Base-by-base conservation (phyloP, 2,113 vertebrate species). In the Sciurus niger region DNA sequence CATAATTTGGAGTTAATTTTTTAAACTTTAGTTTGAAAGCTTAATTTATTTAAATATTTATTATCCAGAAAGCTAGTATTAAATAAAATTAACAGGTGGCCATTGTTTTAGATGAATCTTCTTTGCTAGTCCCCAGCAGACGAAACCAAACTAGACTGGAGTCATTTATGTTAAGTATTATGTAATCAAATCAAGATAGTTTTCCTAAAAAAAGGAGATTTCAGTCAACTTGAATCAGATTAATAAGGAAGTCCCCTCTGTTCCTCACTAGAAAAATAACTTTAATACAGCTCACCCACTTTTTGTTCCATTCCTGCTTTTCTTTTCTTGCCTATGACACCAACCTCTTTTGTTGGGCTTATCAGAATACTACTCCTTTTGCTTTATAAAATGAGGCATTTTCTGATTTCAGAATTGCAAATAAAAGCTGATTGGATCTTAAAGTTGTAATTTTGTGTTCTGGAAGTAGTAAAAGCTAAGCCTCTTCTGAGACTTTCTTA, bases 41-140 rank as follows among this genome's bases (percentile, higher is more conserved):
- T 84, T 34, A 25, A 28, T 90, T 78, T 67, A 70, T n/a, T 58
- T 87, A n/a, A 80, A 67, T 67, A 70, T 13, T 58, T 87, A 3
- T 60, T 79, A 80, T 87, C 1, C 37, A 72, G 12, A 72, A 28
- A 80, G 60, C 40, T 60, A 70, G 6, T 70, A 20, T 48, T 63
- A 37, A 58, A 22, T 30, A 40, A 87, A n/a, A 40, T 79, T 72
- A 70, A 72, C 67, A 11, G 11, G 3, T 11, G 18, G 11, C 48
- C 20, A n/a, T 85, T 77, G 63, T 93, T 93, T 25, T 78, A 17
- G 28, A 40, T 28, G 11, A 60, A 24, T 14, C 17, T 67, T 24
- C 11, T 12, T 1, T 1, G 11, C 0, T 37, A 6, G 4, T 2
- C 2, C 16, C 48, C 40, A 48, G 24, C 20, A 80, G 51, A 88